Evolutionary conservation across 35 echinoderm and acorn worm species (phyloP).

Genomic region (Strongylocentrotus purpuratus): DNA sequence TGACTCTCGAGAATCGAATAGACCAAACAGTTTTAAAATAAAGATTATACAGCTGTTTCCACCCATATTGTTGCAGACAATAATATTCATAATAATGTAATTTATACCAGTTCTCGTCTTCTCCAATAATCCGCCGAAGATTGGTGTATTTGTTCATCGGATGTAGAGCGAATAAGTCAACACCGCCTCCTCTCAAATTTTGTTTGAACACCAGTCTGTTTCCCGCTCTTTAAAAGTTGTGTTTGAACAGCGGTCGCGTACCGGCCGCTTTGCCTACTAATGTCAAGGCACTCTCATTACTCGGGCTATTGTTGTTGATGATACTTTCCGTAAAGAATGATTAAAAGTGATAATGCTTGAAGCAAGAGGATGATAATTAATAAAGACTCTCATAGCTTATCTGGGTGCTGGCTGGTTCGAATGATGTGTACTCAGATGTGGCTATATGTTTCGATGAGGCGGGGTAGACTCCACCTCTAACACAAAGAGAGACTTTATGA

Average conservation of each 20-base stretch:
- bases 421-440: background rate
- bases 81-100: background rate
- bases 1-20: too few species aligned
- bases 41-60: too few species aligned
- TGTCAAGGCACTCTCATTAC: background rate
- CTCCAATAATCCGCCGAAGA: background rate
- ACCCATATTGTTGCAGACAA: background rate
- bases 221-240: conserved; percentile 7
- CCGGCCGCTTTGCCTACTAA: background rate
- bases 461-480: background rate
- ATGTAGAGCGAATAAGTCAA: background rate
- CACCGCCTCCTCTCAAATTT: background rate
- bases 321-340: background rate
- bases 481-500: background rate
- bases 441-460: background rate
- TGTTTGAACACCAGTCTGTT: conserved; percentile 38
- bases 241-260: background rate
- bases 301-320: background rate
- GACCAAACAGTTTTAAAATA: too few species aligned
- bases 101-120: background rate
- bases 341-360: background rate
- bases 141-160: conserved; percentile 15
- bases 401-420: background rate
- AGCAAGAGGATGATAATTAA: background rate
- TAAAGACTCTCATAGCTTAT: background rate